These are phyloP conservation scores for Neodiprion pinetum DNA, from an alignment of 1,140 invertebrate genomes.

Conservation along the genomic window DNA sequence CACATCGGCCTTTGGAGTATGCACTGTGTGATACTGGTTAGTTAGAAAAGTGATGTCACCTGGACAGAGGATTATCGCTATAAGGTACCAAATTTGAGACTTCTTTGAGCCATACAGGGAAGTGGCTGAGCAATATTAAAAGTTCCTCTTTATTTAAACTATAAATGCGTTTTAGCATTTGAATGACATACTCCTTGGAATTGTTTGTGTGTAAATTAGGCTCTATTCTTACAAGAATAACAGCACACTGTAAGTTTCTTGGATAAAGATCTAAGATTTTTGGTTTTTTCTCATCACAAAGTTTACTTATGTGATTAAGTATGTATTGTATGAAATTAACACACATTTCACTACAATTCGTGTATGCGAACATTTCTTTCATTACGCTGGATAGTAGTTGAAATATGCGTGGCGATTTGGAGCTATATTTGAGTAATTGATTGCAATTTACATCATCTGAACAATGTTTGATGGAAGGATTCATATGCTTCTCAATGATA, in stretches of 20 bases:
- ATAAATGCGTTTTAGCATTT: slow-evolving; percentile 37
- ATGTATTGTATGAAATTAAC: slow-evolving; percentile 43
- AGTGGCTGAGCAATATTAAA: slow-evolving; percentile 49
- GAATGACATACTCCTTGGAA: slow-evolving; percentile 36
- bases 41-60: not conserved
- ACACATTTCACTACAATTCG: slow-evolving; percentile 36
- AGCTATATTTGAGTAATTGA: slow-evolving; percentile 35
- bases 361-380: slow-evolving; percentile 41
- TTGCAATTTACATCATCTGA: slow-evolving; percentile 10
- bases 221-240: slow-evolving; percentile 48
- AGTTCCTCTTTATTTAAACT: slow-evolving; percentile 35
- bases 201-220: slow-evolving; percentile 39
- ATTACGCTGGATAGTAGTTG: slow-evolving; percentile 38
- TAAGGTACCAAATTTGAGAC: not conserved
- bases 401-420: slow-evolving; percentile 41
- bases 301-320: slow-evolving; percentile 35
- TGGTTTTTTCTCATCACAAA: slow-evolving; percentile 29
- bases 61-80: not conserved
- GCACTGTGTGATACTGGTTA: no score
- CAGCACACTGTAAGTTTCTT: slow-evolving; percentile 38
- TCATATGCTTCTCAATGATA: slow-evolving; percentile 34
- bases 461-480: not conserved
- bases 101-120: slow-evolving; percentile 45
- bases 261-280: slow-evolving; percentile 52
- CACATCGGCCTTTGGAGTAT: no score